Percentiles rank a stretch among this genome's conserved stretches.
Conservation (phyloP, 2,797 vertebrate species). For the Phoeniculus purpureus region DNA sequence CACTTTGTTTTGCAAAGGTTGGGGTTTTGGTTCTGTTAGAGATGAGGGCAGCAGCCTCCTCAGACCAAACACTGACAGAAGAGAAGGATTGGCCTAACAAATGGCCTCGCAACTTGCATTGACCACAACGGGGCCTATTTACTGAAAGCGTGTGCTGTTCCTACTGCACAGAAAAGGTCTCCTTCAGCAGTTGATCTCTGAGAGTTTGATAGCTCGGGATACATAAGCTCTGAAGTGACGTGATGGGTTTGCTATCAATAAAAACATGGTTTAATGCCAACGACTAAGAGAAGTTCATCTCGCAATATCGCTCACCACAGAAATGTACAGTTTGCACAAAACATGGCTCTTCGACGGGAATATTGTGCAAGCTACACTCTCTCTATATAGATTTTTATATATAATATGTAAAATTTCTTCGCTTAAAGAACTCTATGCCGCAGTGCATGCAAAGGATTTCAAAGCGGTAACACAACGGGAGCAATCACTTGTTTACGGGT, state of each 20-base stretch:
- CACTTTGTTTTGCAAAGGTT: constrained; percentile 13
- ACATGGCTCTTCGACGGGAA: constrained; percentile 70
- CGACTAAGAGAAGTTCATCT: constrained; percentile 64
- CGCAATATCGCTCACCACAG: constrained; percentile 67
- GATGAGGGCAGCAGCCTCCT: neutral
- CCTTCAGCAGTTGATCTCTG: constrained; percentile 38
- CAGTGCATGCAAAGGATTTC: constrained; percentile 71
- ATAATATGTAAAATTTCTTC: constrained; percentile 59
- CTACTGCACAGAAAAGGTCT: constrained; percentile 11
- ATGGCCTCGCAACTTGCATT: neutral
- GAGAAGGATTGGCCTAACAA: neutral
- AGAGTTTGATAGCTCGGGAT: constrained; percentile 10
- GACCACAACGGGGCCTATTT: neutral
- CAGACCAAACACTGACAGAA: constrained; percentile 1
- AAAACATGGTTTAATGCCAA: constrained; percentile 66
- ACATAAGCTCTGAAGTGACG: neutral
- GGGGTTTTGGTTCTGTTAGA: neutral
- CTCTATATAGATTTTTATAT: constrained; percentile 53
- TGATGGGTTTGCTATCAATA: constrained; percentile 38
- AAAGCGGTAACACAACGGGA: constrained; percentile 66
- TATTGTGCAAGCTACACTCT: constrained; percentile 70
- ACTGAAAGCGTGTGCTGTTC: constrained; percentile 23
- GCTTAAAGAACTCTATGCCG: constrained; percentile 64
- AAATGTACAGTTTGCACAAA: constrained; percentile 76
- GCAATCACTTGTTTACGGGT: constrained; percentile 67